Evolutionary conservation across 2,797 vertebrate species (phyloP).

Genomic region (Pseudotriccus pelzelni): DNA sequence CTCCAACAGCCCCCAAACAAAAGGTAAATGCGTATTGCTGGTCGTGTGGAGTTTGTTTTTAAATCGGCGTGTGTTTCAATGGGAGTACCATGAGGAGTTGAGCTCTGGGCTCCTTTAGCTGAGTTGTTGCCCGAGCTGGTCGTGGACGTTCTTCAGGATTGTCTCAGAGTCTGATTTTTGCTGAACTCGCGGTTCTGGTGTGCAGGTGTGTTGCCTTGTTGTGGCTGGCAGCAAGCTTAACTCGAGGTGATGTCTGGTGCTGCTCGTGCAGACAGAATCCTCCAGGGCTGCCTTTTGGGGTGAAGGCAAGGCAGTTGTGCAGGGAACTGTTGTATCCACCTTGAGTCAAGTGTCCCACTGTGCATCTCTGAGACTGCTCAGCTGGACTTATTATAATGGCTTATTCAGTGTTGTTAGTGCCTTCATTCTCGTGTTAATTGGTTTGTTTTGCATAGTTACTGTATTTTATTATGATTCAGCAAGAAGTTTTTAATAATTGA

Average conservation of each 20-base stretch:
- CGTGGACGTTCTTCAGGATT: neutral
- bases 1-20: slow-evolving; percentile 89
- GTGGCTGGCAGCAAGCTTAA: neutral
- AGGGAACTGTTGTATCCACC: neutral
- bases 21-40: slow-evolving; percentile 77
- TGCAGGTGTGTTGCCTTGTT: neutral
- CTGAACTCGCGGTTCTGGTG: neutral
- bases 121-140: neutral
- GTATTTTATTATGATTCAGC: neutral
- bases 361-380: neutral
- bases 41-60: neutral
- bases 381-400: neutral
- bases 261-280: neutral
- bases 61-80: accelerated
- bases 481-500: neutral
- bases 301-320: neutral
- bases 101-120: neutral
- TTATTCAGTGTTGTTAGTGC: neutral
- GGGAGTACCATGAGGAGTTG: neutral
- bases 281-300: neutral
- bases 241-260: neutral
- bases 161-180: neutral
- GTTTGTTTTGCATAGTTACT: neutral
- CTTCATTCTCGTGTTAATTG: neutral
- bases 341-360: neutral